phyloP scores from a whole-genome alignment of 2,888 invertebrate species.

The Caenorhabditis wallacei region DNA sequence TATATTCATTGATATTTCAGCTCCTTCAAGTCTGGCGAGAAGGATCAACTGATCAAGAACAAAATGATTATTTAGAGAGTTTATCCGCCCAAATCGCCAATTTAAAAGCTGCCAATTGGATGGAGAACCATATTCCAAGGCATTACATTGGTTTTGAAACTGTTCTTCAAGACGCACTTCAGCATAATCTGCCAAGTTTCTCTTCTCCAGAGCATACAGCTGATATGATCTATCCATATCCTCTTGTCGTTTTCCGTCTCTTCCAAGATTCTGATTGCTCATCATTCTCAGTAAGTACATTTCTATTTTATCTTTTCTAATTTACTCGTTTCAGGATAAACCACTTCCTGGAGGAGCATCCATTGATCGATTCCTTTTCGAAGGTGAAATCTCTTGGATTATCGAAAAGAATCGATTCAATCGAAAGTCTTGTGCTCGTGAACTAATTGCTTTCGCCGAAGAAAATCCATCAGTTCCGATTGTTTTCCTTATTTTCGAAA shows the following conservation, averaged over 20 bases:
- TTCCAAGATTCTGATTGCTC: slow-evolving; percentile 99
- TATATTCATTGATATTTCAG: slow-evolving; percentile 84
- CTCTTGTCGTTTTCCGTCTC: slow-evolving; percentile 93
- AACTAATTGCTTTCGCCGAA: slow-evolving; percentile 93
- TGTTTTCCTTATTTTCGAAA: slow-evolving; percentile 97
- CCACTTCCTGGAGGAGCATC: slow-evolving; percentile 95
- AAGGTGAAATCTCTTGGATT: slow-evolving; percentile 96
- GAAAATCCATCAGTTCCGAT: slow-evolving; percentile 90
- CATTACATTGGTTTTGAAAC: slow-evolving; percentile 97
- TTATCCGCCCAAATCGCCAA: slow-evolving; percentile 96
- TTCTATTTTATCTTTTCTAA: too few relatives aligned
- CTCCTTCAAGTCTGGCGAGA: slow-evolving; percentile 89
- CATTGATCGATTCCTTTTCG: slow-evolving; percentile 97
- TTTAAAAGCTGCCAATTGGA: slow-evolving; percentile 93
- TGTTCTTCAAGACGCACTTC: slow-evolving; percentile 94
- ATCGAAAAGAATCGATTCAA: slow-evolving; percentile 92
- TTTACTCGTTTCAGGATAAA: slow-evolving; percentile 13
- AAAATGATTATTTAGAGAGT: slow-evolving; percentile 96
- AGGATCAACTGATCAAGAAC: slow-evolving; percentile 94
- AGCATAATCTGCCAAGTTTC: slow-evolving; percentile 93
- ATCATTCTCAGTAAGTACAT: slow-evolving; percentile 85
- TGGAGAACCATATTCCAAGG: slow-evolving; percentile 85
- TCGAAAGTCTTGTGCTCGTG: slow-evolving; percentile 95
- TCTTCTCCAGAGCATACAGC: slow-evolving; percentile 95
- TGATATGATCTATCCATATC: slow-evolving; percentile 93